Conservation (phyloP, 2,113 vertebrate genomes). For the Oncorhynchus tshawytscha region DNA sequence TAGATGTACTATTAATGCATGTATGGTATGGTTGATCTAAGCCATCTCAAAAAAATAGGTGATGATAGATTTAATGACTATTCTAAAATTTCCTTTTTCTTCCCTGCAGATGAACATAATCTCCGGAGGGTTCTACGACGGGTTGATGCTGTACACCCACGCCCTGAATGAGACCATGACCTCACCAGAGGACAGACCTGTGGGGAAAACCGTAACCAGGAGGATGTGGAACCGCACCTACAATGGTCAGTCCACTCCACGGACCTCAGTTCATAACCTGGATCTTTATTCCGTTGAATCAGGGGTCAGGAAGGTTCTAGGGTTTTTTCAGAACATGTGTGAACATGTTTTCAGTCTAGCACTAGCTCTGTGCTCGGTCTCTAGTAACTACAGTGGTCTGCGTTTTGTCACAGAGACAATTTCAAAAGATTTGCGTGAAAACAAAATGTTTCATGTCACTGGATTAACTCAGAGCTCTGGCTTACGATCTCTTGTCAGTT, state of each 20-base stretch:
- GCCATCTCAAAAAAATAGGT: no score
- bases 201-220: constrained; percentile 77
- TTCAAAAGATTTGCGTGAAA: neutral
- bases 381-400: constrained; percentile 1
- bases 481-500: neutral
- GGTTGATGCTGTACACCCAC: constrained; percentile 86
- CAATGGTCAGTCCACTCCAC: constrained; percentile 72
- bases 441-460: neutral
- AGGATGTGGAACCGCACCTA: constrained; percentile 91
- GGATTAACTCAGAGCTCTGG: neutral
- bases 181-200: constrained; percentile 69
- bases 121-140: constrained; percentile 92
- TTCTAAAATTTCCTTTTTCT: neutral
- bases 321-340: neutral
- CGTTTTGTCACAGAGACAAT: constrained; percentile 6
- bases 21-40: no score
- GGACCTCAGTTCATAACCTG: neutral
- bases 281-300: neutral
- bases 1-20: no score
- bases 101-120: constrained; percentile 92
- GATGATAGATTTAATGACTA: no score
- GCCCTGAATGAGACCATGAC: constrained; percentile 86
- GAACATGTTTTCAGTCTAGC: neutral
- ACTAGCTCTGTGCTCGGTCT: neutral
- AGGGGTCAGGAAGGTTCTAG: neutral